Percentiles rank a stretch among this genome's conserved stretches.
phyloP scores from a whole-genome alignment of 2,113 vertebrate species.

The Ahaetulla prasina region DNA sequence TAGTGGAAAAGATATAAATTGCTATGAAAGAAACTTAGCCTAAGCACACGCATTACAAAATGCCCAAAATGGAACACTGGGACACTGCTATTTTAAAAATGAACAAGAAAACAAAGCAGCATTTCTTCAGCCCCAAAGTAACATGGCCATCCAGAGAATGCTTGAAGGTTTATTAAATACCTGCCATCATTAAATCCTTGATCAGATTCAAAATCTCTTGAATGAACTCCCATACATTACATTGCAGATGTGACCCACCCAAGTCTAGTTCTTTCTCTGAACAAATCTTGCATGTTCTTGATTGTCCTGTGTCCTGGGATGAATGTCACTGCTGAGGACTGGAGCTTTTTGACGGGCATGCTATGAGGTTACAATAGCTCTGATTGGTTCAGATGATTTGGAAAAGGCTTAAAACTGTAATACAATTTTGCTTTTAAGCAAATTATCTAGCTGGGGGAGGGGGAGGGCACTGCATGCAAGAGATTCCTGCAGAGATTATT shows the following conservation, averaged over 20 bases:
- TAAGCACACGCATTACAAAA: not conserved
- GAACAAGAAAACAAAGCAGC: not conserved
- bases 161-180: not conserved
- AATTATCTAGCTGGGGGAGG: slow-evolving; percentile 47
- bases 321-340: not conserved
- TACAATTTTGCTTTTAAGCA: slow-evolving; percentile 53
- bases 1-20: not conserved
- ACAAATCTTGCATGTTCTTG: not conserved
- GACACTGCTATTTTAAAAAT: not conserved
- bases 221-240: not conserved
- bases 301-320: not conserved
- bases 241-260: not conserved
- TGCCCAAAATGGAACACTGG: not conserved
- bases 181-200: not conserved
- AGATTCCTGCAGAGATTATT: slow-evolving; percentile 69
- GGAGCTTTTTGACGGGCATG: slow-evolving; percentile 6
- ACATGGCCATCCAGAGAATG: not conserved
- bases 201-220: not conserved
- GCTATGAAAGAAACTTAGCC: not conserved
- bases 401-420: slow-evolving; percentile 35
- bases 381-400: slow-evolving; percentile 24
- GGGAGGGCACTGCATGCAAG: not conserved
- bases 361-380: slow-evolving; percentile 28
- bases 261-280: not conserved
- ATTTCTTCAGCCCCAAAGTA: not conserved